A percentile compares a stretch with the other conserved stretches of the same genome.
Conservation (phyloP, 1,140 invertebrate species). For the Drosophila micromelanica region DNA sequence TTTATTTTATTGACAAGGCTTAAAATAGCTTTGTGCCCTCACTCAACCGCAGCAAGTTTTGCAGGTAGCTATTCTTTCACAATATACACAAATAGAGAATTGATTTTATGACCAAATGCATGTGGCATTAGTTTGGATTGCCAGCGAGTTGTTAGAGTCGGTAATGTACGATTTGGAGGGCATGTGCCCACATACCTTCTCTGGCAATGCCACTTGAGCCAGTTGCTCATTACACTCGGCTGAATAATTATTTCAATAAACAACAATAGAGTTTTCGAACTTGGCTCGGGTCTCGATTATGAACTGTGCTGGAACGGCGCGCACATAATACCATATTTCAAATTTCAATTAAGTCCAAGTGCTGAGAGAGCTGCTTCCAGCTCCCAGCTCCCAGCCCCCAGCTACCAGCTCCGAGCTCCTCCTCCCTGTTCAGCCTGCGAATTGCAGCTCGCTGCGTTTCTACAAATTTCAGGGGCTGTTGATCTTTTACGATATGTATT, state of each 20-base stretch:
- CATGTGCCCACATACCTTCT: constrained; percentile 24
- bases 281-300: constrained; percentile 68
- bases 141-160: constrained; percentile 16
- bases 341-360: constrained; percentile 84
- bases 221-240: constrained; percentile 80
- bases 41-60: constrained; percentile 19
- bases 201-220: constrained; percentile 57
- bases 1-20: not conserved
- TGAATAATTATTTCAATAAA: constrained; percentile 81
- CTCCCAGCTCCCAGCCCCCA: not conserved
- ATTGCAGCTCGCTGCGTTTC: constrained; percentile 47
- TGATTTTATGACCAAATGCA: constrained; percentile 59
- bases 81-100: constrained; percentile 5
- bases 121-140: constrained; percentile 42
- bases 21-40: not conserved
- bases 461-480: constrained; percentile 26
- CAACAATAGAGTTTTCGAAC: constrained; percentile 60
- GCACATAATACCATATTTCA: constrained; percentile 84
- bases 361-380: constrained; percentile 66
- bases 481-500: constrained; percentile 67
- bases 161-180: not conserved
- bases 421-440: constrained; percentile 42
- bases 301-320: constrained; percentile 78
- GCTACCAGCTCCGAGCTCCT: constrained; percentile 3
- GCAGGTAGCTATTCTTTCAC: constrained; percentile 55